Percentiles rank a stretch among this genome's conserved stretches.
These are phyloP conservation scores for Momotus momota DNA, from an alignment of 2,797 vertebrate genomes.

Conservation along the genomic window DNA sequence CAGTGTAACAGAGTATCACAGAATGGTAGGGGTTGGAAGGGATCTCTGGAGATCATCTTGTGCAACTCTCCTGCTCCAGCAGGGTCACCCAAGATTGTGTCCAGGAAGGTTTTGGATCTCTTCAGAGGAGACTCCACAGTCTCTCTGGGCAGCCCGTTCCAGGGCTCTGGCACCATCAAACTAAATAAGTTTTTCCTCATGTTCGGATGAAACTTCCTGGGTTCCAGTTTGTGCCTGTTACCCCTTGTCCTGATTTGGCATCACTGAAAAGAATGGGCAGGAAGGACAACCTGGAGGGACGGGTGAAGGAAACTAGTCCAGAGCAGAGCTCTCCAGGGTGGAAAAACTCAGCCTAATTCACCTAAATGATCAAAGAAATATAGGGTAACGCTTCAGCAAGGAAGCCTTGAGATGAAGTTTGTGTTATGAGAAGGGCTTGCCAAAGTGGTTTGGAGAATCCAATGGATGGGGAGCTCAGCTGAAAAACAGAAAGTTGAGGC, in stretches of 20 bases:
- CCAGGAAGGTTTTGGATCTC: not conserved
- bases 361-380: not conserved
- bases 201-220: not conserved
- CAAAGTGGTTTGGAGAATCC: not conserved
- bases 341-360: not conserved
- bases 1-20: not conserved
- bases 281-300: not conserved
- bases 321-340: not conserved
- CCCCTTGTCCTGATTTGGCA: not conserved
- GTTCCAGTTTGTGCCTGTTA: not conserved
- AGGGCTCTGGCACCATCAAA: not conserved
- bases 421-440: fast-evolving
- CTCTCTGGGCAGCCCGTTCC: not conserved
- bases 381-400: not conserved
- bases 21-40: not conserved
- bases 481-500: not conserved
- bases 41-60: not conserved
- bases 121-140: not conserved
- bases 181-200: not conserved
- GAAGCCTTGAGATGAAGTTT: not conserved
- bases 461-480: not conserved
- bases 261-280: not conserved
- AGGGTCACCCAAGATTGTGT: not conserved
- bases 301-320: fast-evolving
- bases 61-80: not conserved